Evolutionary conservation across 2,797 vertebrate genomes (phyloP), one percentile per base, ranked within the genome.

Genomic region (Cossypha polioptera): DNA sequence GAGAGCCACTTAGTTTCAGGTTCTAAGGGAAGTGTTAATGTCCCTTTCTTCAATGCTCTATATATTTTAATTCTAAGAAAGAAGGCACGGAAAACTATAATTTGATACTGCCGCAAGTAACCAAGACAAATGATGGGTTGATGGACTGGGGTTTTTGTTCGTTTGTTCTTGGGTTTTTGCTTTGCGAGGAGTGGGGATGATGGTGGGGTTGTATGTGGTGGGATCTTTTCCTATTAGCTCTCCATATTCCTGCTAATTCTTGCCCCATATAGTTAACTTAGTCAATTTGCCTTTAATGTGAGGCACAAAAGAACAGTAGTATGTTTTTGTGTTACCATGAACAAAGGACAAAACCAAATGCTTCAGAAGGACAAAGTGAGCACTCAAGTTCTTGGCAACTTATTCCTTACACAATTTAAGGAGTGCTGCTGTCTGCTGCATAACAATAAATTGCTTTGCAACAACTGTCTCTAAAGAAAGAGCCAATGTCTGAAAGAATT

Each of bases 341-440:
- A 43, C 24, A 61, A 90, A 67, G 25, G 63, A 72, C 48, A 86
- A 45, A 93, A 92, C 11, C 6, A 33, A 88, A 53, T 33, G 21
- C 78, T 78, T 85, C 58, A 55, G 43, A 88, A 68, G 28, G 59
- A 76, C 71, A 83, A 59, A 87, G 8, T 9, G 16, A 86, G 31
- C 20, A 72, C 50, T 65, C 20, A 48, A 38, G 25, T 48, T 76
- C 50, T 72, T 86, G 84, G 57, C 74, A 89, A 87, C 38, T 72
- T 51, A 43, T 7, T 10, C 36, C 35, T 87, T 38, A 47, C 11
- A 65, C 13, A 78, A 33, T 68, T 78, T 78, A 88, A 85, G 45
- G 31, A 89, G 65, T 55, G 73, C 82, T 95, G 51, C 89, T 95
- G 92, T 94, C 95, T 95, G 92, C 76, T 95, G 82, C 82, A 79